Percentiles rank a stretch among this genome's conserved stretches.
Conservation (phyloP, 2,888 invertebrate species). For the Chalcis sispes region DNA sequence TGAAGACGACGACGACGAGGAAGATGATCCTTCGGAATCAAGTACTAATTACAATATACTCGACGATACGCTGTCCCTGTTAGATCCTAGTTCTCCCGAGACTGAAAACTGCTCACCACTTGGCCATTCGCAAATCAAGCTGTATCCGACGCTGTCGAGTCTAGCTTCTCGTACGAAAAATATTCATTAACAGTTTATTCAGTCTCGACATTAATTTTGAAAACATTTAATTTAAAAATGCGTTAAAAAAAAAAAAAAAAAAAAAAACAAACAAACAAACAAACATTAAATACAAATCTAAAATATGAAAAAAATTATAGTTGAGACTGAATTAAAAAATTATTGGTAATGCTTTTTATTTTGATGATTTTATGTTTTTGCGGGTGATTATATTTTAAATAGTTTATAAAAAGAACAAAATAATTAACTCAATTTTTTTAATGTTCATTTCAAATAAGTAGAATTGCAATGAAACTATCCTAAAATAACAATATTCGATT, state of each 20-base stretch:
- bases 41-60: conserved; percentile 72
- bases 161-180: conserved; percentile 52
- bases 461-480: too few species aligned
- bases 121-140: conserved; percentile 15
- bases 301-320: background rate
- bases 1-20: conserved; percentile 62
- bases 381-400: too few species aligned
- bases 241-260: background rate
- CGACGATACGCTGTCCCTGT: conserved; percentile 63
- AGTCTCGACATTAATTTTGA: background rate
- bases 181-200: background rate
- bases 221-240: background rate
- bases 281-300: background rate
- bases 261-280: too few species aligned
- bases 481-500: background rate
- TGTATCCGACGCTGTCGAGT: background rate
- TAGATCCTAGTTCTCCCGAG: conserved; percentile 58
- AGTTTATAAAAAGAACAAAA: too few species aligned
- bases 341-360: conserved; percentile 37
- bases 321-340: conserved; percentile 24
- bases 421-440: too few species aligned
- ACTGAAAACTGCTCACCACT: conserved; percentile 28
- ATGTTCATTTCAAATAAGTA: too few species aligned
- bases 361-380: too few species aligned
- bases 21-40: conserved; percentile 68